Evolutionary conservation across 2,113 vertebrate genomes (phyloP).

Genomic region (Hymenochirus boettgeri): DNA sequence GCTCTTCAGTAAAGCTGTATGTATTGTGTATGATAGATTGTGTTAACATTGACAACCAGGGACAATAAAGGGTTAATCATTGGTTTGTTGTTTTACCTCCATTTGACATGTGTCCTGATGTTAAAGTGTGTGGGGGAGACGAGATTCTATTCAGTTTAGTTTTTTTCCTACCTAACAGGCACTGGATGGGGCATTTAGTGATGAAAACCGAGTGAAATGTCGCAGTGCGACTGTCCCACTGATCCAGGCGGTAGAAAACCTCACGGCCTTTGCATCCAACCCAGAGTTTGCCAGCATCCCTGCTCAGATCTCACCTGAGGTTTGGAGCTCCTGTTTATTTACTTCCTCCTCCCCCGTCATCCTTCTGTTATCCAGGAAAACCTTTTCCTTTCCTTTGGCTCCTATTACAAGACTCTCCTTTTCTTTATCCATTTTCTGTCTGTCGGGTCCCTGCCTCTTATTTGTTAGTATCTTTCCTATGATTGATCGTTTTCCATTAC

Average conservation of each 20-base stretch:
- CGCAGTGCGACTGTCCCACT: slow-evolving; percentile 82
- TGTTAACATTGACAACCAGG: too few species aligned
- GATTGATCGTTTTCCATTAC: not conserved
- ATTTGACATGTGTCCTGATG: too few species aligned
- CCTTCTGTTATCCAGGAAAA: too few species aligned
- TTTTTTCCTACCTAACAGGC: too few species aligned
- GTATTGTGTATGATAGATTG: too few species aligned
- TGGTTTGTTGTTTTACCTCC: too few species aligned
- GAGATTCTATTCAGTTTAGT: too few species aligned
- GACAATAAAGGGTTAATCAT: too few species aligned
- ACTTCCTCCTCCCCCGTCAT: not conserved
- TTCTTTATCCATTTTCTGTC: not conserved
- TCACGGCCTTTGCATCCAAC: slow-evolving; percentile 93
- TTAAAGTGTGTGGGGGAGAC: too few species aligned
- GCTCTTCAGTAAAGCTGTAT: too few species aligned
- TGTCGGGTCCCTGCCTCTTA: not conserved
- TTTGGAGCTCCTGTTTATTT: slow-evolving; percentile 40
- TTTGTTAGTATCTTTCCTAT: not conserved
- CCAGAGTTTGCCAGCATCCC: slow-evolving; percentile 91
- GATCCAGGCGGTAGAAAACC: slow-evolving; percentile 92
- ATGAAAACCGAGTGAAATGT: slow-evolving; percentile 88
- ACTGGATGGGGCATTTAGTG: slow-evolving; percentile 86
- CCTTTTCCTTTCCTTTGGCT: too few species aligned
- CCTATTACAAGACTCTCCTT: too few species aligned
- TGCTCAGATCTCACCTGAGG: slow-evolving; percentile 92